A percentile compares a stretch with the other conserved stretches of the same genome.
phyloP scores from a whole-genome alignment of 2,113 vertebrate genomes.

The Maccullochella peelii region DNA sequence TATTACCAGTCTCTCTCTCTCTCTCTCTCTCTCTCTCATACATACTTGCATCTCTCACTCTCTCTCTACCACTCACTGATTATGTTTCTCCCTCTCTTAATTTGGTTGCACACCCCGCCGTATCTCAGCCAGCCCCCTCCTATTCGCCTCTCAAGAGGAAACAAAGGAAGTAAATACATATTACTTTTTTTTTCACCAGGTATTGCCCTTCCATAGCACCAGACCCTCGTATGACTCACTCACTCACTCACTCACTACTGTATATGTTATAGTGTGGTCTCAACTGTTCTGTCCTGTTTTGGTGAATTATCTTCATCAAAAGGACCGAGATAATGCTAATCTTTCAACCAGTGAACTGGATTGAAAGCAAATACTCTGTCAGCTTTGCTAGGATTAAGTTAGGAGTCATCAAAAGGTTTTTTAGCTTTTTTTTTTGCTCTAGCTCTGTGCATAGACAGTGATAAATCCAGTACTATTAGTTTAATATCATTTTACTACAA shows the following conservation, averaged over 20 bases:
- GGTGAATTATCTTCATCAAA: constrained; percentile 52
- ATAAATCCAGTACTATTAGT: constrained; percentile 54
- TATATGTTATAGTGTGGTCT: neutral
- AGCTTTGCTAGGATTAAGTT: constrained; percentile 70
- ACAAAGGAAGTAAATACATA: constrained; percentile 77
- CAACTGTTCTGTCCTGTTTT: constrained; percentile 25
- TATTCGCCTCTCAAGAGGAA: constrained; percentile 55
- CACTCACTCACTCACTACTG: constrained; percentile 22
- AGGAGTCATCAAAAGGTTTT: constrained; percentile 58
- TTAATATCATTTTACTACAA: constrained; percentile 33
- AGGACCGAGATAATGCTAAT: constrained; percentile 66
- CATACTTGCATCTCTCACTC: constrained; percentile 49
- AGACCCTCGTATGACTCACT: constrained; percentile 37
- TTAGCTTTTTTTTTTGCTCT: neutral
- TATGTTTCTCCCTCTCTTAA: constrained; percentile 70
- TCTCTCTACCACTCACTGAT: constrained; percentile 55
- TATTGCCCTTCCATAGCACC: constrained; percentile 54
- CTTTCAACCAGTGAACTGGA: constrained; percentile 55
- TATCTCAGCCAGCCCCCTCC: constrained; percentile 39
- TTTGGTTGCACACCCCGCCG: constrained; percentile 66
- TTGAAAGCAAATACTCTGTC: constrained; percentile 59
- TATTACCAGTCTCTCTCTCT: constrained; percentile 79
- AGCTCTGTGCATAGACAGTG: constrained; percentile 31
- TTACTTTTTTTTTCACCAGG: constrained; percentile 60
- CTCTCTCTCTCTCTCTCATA: constrained; percentile 58